Base-by-base conservation (phyloP, 2,113 vertebrate species). In the Chaenocephalus aceratus region DNA sequence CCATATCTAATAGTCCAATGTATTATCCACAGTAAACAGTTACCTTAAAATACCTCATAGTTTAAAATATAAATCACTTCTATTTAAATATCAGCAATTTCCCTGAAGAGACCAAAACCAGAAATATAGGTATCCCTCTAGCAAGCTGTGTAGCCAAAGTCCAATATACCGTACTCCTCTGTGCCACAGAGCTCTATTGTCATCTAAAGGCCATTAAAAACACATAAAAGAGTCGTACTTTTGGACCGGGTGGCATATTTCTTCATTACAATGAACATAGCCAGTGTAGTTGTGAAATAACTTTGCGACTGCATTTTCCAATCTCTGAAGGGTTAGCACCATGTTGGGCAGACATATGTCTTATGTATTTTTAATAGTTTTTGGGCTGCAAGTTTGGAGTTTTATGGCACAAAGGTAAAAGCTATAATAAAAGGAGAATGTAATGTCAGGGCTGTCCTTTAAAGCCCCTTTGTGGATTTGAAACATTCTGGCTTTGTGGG, bases 361-460 rank as follows among this genome's bases (percentile, higher is more conserved):
- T 85, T 72, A 68, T 87, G 44, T 79, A 52, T 79, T 83, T 75
- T 83, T 84, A 86, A 83, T 82, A 68, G 79, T 69, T 75, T 41
- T 76, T 79, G 45, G 68, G 76, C 41, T 72, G 44, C 69, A 76
- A 68, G 26, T 82, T 71, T 72, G 48, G 30, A 36, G 48, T 89
- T 85, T 82, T 49, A 68, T 76, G 49, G 75, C 63, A 49, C 68
- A 64, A 51, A 63, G 34, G 45, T 21, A 72, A 68, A 41, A 26
- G n/a, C n/a, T 74, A 18, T 75, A 82, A 79, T 81, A 83, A 78
- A 82, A 60, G 48, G 57, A 41, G 73, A 46, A 79, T 68, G 77
- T 67, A 61, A 64, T 30, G 8, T 58, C 60, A 69, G 52, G 41
- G 30, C 13, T 77, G 53, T 73, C 59, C 61, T 80, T 80, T 77